Percentiles rank a stretch among this genome's conserved stretches.
phyloP scores from a whole-genome alignment of 2,797 vertebrate genomes.

The Trachurus trachurus region DNA sequence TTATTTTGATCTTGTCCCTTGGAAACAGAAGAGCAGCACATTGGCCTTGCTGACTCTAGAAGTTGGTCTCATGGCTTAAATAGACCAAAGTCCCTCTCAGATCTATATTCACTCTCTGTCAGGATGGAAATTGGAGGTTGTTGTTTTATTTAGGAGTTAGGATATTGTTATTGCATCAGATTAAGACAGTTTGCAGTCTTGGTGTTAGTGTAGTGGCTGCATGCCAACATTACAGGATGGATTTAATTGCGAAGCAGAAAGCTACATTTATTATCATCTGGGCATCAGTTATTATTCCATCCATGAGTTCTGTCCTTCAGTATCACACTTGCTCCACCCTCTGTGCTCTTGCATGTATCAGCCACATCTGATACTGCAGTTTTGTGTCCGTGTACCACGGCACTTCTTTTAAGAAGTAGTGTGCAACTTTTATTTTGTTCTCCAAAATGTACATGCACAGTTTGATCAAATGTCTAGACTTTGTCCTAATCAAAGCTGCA shows the following conservation, averaged over 20 bases:
- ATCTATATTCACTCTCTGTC: constrained; percentile 8
- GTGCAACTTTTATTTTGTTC: not conserved
- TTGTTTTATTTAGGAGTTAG: not conserved
- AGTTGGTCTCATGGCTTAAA: constrained; percentile 51
- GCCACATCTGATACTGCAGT: not conserved
- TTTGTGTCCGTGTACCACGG: not conserved
- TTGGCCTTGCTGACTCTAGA: constrained; percentile 55
- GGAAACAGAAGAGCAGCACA: constrained; percentile 66
- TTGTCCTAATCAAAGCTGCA: constrained; percentile 2
- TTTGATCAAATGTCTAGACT: not conserved
- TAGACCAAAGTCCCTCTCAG: constrained; percentile 29
- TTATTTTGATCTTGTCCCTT: constrained; percentile 77
- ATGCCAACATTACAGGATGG: not conserved
- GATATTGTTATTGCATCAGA: not conserved
- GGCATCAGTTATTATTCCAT: not conserved
- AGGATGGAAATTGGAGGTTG: constrained; percentile 19
- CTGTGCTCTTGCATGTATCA: not conserved
- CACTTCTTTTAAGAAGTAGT: not conserved
- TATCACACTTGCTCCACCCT: not conserved
- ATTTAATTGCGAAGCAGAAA: not conserved
- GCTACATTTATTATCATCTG: not conserved
- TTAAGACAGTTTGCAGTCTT: not conserved
- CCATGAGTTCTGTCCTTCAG: not conserved
- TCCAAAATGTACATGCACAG: not conserved
- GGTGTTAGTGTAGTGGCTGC: not conserved